Percentiles rank a stretch among this genome's conserved stretches.
Evolutionary conservation across 2,888 invertebrate species (phyloP).

Genomic region (Rotaria macrura): DNA sequence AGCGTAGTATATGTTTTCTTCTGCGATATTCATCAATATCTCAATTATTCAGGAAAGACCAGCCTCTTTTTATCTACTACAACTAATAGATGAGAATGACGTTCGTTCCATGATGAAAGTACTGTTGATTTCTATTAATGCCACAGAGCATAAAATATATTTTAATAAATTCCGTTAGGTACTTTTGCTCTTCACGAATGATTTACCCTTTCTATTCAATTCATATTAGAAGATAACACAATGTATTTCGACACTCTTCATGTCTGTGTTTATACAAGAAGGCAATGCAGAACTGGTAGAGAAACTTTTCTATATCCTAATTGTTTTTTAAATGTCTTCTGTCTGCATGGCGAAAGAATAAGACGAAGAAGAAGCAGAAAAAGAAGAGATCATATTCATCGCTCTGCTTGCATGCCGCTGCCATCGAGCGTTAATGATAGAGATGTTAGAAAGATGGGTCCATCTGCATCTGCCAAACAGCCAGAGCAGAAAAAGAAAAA

Average conservation of each 20-base stretch:
- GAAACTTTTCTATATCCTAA: neutral
- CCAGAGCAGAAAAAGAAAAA: neutral
- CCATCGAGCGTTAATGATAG: neutral
- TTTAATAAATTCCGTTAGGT: neutral
- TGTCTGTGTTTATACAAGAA: neutral
- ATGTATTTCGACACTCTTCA: neutral
- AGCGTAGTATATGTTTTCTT: too few species aligned
- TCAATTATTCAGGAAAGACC: too few species aligned
- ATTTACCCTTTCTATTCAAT: neutral
- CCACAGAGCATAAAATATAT: neutral
- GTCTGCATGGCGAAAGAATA: neutral
- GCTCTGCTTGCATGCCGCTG: neutral
- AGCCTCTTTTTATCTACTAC: too few species aligned
- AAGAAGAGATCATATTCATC: neutral
- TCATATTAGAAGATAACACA: neutral
- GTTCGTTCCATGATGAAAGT: neutral
- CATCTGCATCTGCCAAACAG: neutral
- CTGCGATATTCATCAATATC: too few species aligned
- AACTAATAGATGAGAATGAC: too few species aligned
- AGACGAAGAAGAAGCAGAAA: too few species aligned
- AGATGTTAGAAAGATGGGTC: neutral
- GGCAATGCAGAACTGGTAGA: neutral
- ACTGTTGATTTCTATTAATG: neutral
- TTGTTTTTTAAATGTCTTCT: slow-evolving; percentile 13
- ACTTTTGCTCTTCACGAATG: neutral